A percentile compares a stretch with the other conserved stretches of the same genome.
Evolutionary conservation across 2,888 invertebrate genomes (phyloP).

Genomic region (Odontothrips loti): DNA sequence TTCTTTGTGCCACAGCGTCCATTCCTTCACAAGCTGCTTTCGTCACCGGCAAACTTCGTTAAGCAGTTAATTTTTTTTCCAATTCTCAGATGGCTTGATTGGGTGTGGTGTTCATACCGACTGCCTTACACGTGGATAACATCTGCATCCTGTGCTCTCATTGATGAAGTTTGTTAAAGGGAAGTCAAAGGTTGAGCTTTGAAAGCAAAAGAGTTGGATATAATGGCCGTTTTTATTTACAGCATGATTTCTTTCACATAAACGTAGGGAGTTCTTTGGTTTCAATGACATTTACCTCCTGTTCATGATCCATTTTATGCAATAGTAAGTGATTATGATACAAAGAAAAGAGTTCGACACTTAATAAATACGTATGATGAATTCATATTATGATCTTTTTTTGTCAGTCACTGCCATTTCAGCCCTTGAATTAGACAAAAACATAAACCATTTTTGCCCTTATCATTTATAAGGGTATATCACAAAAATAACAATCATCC

Average conservation of each 20-base stretch:
- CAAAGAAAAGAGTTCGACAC: not conserved
- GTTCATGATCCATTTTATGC: not conserved
- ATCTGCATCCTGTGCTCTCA: no score
- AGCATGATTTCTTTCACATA: conserved; percentile 17
- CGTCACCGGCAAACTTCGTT: no score
- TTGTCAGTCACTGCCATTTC: conserved; percentile 18
- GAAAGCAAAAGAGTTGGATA: not conserved
- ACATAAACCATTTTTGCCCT: conserved; percentile 13
- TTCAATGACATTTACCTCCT: conserved; percentile 21
- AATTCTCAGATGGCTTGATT: no score
- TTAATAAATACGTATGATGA: not conserved
- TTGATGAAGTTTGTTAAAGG: no score
- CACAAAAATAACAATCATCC: conserved; percentile 18
- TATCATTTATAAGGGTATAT: conserved; percentile 6
- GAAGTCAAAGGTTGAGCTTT: no score
- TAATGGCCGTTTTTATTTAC: conserved; percentile 26
- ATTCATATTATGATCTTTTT: not conserved
- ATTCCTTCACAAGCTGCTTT: no score
- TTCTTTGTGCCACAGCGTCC: no score
- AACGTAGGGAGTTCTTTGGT: conserved; percentile 26
- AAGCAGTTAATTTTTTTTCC: no score
- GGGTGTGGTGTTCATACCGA: no score
- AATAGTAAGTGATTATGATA: not conserved
- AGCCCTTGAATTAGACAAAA: not conserved
- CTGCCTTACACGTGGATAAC: no score